These are phyloP conservation scores for Fistularia commersonii DNA, from an alignment of 2,797 vertebrate species.

Conservation along the genomic window DNA sequence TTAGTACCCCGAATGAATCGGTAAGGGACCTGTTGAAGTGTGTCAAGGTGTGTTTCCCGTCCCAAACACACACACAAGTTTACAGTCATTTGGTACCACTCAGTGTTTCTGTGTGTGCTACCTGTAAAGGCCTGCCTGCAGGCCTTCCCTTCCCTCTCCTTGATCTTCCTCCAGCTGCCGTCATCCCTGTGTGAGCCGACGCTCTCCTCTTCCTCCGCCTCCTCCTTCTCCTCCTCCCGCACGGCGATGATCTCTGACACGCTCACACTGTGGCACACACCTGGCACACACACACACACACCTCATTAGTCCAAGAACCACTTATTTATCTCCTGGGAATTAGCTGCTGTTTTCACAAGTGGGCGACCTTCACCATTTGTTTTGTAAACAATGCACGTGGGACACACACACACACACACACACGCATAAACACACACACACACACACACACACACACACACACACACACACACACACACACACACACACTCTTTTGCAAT, in stretches of 20 bases:
- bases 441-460: constrained; percentile 4
- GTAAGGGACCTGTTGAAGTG: no score
- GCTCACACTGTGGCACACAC: constrained; percentile 75
- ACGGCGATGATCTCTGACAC: constrained; percentile 88
- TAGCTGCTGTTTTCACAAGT: no score
- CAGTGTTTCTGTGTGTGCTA: constrained; percentile 12
- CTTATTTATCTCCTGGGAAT: no score
- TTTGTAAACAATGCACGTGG: no score
- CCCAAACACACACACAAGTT: no score
- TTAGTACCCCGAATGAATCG: no score
- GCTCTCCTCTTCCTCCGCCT: constrained; percentile 73
- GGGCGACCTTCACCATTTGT: no score
- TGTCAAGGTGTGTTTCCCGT: no score
- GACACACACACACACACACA: neutral
- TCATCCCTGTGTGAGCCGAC: constrained; percentile 51
- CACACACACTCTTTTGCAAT: no score
- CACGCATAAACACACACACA: constrained; percentile 7
- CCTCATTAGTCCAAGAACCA: no score
- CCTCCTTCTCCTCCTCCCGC: constrained; percentile 74
- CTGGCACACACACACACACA: constrained; percentile 26
- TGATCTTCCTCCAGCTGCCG: constrained; percentile 85
- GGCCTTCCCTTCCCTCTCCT: constrained; percentile 37
- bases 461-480: neutral
- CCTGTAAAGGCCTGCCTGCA: constrained; percentile 61
- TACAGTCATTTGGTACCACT: neutral